Evolutionary conservation across 2,797 vertebrate genomes (phyloP).

Genomic region (Antennarius maculatus): DNA sequence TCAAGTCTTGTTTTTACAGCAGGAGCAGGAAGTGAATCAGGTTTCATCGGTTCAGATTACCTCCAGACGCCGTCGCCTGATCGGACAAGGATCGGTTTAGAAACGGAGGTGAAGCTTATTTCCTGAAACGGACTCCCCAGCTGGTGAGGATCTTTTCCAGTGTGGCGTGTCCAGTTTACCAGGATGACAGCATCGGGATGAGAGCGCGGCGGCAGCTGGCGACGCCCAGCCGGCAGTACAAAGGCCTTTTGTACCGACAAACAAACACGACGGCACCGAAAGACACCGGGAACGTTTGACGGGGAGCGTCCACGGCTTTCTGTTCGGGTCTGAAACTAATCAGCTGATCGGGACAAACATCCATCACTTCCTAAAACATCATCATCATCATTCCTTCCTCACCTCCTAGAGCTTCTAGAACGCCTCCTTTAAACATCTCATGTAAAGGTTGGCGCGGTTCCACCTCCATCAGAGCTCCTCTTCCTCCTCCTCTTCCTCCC

Average conservation of each 20-base stretch:
- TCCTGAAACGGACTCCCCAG: background rate
- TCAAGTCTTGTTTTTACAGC: background rate
- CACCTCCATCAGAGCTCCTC: constrained; percentile 3
- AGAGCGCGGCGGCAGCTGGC: constrained; percentile 55
- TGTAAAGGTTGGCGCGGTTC: background rate
- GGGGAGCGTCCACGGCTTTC: constrained; percentile 43
- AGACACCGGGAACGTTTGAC: constrained; percentile 56
- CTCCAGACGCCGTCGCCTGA: background rate
- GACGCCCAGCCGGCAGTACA: constrained; percentile 57
- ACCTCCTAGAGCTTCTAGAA: constrained; percentile 7
- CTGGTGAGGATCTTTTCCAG: constrained; percentile 41
- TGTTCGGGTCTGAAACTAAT: constrained; percentile 1
- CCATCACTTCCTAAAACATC: constrained; percentile 10
- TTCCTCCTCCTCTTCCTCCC: constrained; percentile 18
- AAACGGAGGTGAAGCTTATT: constrained; percentile 38
- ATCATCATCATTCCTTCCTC: background rate
- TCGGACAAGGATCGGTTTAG: constrained; percentile 3
- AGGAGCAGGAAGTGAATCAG: constrained; percentile 4
- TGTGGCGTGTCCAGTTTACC: constrained; percentile 51
- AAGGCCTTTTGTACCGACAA: constrained; percentile 61
- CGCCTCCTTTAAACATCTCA: constrained; percentile 4
- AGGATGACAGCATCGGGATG: constrained; percentile 65
- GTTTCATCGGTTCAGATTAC: background rate
- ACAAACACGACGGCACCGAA: constrained; percentile 63
- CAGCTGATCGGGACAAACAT: constrained; percentile 6